Base-by-base conservation (phyloP, 2,797 vertebrate species). In the Ctenopoma kingsleyae region DNA sequence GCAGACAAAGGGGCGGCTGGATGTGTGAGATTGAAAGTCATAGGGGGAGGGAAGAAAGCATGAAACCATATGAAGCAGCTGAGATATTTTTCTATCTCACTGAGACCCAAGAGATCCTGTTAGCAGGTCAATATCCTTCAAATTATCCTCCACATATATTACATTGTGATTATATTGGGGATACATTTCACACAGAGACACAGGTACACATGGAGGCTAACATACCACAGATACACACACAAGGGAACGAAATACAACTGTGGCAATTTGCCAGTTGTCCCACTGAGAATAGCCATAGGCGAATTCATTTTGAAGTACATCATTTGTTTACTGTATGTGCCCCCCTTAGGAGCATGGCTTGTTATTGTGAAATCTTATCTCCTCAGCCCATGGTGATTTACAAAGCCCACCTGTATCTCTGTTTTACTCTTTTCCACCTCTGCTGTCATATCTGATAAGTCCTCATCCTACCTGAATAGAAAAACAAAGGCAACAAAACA, bases 71-170 rank as follows among this genome's bases (percentile, higher is more conserved):
- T 19, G 46, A 69, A 51, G 47, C 43, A 15, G 58, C 27, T 20
- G 30, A 12, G 35, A 36, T 36, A 36, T 51, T 63, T 47, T 61
- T 71, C 51, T 59, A 4, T 59, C 35, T 27, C 35, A 50, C 25
- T 15, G 10, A 71, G 32, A n/a, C 76, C 78, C 60, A 9, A 32
- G 78, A 73, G 81, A 67, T 54, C 32, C 44, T 51, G 75, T 67
- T 70, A 65, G 50, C 30, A 0, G 69, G 53, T 84, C 81, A 65
- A 78, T 82, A 82, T 74, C 57, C 27, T 50, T 62, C 38, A 51
- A 60, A 50, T 74, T 63, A 48, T 49, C 41, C 52, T 76, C 54
- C 50, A 40, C 71, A 53, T 82, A 53, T 69, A 68, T 66, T 66
- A 74, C 41, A 65, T 49, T 81, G 59, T 71, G 63, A 86, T 78